These are phyloP conservation scores for Melanogrammus aeglefinus DNA, from an alignment of 2,797 vertebrate species.

Conservation along the genomic window DNA sequence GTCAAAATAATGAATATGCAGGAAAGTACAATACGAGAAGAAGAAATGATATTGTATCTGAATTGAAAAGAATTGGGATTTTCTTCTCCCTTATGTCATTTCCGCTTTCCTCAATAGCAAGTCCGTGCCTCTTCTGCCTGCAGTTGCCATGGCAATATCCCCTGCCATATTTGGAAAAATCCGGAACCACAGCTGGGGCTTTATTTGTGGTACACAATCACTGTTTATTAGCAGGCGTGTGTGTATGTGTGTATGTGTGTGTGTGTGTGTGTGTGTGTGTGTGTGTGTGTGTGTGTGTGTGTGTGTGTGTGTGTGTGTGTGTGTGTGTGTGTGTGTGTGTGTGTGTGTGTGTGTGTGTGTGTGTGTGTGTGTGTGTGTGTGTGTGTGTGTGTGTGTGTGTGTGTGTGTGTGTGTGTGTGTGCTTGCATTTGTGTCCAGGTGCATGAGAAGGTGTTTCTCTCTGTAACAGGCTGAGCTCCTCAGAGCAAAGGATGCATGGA, in stretches of 20 bases:
- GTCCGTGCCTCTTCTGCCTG: constrained; percentile 60
- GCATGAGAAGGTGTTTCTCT: not conserved
- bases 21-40: not conserved
- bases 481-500: not conserved
- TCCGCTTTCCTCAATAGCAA: constrained; percentile 40
- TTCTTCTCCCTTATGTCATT: not conserved
- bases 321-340: constrained; percentile 4
- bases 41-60: not conserved
- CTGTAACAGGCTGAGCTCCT: not conserved
- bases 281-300: not conserved
- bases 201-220: constrained; percentile 48
- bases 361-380: constrained; percentile 14
- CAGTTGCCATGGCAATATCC: constrained; percentile 74
- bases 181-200: constrained; percentile 55
- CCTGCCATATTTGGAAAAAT: constrained; percentile 64
- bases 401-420: not conserved
- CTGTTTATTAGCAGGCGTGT: constrained; percentile 51
- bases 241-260: constrained; percentile 17
- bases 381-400: constrained; percentile 19
- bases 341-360: constrained; percentile 21
- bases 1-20: not conserved
- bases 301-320: not conserved
- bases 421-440: not conserved
- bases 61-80: not conserved
- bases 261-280: not conserved